Evolutionary conservation across 2,797 vertebrate species (phyloP), one percentile per base, ranked within the genome.

Genomic region (Heterohyrax brucei): DNA sequence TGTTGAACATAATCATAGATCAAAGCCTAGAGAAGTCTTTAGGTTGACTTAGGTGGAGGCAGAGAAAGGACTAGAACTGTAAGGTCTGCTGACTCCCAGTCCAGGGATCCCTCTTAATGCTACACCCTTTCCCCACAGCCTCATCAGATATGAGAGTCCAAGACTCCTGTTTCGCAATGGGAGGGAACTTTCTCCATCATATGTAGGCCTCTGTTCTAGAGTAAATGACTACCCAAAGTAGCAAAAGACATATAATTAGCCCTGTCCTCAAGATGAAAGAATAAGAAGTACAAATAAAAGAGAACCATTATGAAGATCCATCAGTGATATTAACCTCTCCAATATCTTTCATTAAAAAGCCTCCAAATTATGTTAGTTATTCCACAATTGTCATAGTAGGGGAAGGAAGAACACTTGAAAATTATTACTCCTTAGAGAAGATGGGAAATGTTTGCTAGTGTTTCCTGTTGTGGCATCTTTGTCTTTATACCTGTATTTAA

Each of bases 271-370:
- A 94, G 93, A 59, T 30, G 33, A 80, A 93, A 64, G 91, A 78
- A 97, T 66, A 10, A 28, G 64, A 96, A 96, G 92, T 94, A 68
- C 80, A 92, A 95, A 82, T 96, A 85, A 97, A 97, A 95, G 44
- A 44, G 81, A 97, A 95, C 19, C 78, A 72, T 79, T 79, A 39
- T 46, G 90, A 78, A 97, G 72, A 95, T 97, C 89, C 82, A 84
- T 87, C 95, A 94, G 82, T 94, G 83, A 33, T 64, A 73, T 56
- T 96, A 88, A 94, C 39, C 92, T 80, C 59, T 94, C 89, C 88
- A 96, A n/a, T 68, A 10, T 46, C 62, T 95, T 96, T 93, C 46
- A 26, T 56, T 94, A 78, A 95, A 96, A 97, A 78, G 8, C 30
- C 91, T 50, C 82, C 94, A 96, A 93, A 96, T 95, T 81, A 90